Evolutionary conservation across 2,888 invertebrate species (phyloP), one percentile per base, ranked within the genome.

Genomic region (Drosophila lutescens): DNA sequence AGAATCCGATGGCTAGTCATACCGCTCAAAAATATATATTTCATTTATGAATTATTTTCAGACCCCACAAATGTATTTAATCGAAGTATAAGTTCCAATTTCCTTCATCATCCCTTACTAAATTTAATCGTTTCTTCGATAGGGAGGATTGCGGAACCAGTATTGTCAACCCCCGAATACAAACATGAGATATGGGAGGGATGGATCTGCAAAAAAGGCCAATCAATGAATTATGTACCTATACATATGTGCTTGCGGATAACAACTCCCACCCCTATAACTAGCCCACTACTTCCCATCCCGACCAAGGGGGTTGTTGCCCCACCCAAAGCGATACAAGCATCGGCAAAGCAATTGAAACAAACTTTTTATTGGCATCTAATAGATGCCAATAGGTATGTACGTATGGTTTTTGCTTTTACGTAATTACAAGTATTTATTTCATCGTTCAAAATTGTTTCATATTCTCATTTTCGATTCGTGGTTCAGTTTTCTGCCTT

Each of bases 371-470:
- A 51, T 51, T 72, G 65, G 54, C 73, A 58, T 38, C 32, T 70
- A 58, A 67, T 71, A 74, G 72, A 70, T 72, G 85, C 76, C 87
- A 87, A 87, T 78, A 26, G 15, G 26, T 50, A 26, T 53, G 43
- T 54, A 53, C 41, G 53, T 59, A 43, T 38, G 40, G 40, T 20
- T 49, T 54, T 55, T 15, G 32, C 41, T 71, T 71, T 63, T 63
- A 77, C 49, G 79, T 85, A 87, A 87, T 82, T 87, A 87, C 79
- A 87, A 80, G 76, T 63, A 60, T 85, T 85, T 82, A 69, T 79
- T 86, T 82, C 61, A 55, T 72, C 53, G 36, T 69, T 74, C 57
- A 68, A 73, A 74, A 74, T 53, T 74, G 53, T 50, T 66, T 51
- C 23, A 57, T 68, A 67, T 30, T 49, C 36, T 65, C 51, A 46